phyloP scores from a whole-genome alignment of 2,797 vertebrate genomes.

The Coranthus polyacanthus region DNA sequence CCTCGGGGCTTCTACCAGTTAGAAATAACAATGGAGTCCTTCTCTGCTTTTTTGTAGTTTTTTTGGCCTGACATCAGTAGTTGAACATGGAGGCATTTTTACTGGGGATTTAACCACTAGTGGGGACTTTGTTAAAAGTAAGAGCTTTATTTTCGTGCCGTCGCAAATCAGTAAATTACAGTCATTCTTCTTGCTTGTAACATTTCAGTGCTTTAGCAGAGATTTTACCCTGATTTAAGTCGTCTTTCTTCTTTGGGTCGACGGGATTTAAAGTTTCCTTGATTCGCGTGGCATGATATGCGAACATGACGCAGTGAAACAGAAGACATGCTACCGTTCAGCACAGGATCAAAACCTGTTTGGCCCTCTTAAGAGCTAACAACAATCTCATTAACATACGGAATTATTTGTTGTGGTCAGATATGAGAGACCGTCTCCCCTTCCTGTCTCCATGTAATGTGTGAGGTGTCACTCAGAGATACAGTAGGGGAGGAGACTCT shows the following conservation, averaged over 20 bases:
- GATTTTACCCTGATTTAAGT: slow-evolving; percentile 1
- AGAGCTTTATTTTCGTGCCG: not conserved
- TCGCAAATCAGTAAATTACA: slow-evolving; percentile 14
- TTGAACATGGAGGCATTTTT: slow-evolving; percentile 61
- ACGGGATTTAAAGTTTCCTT: not conserved
- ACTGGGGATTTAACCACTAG: slow-evolving; percentile 42
- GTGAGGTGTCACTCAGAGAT: slow-evolving; percentile 72
- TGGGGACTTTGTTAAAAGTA: slow-evolving; percentile 34
- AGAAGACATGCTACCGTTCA: not conserved
- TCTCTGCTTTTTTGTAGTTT: slow-evolving; percentile 72
- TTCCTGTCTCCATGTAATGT: slow-evolving; percentile 59
- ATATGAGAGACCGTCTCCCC: slow-evolving; percentile 51
- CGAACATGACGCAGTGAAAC: slow-evolving; percentile 8
- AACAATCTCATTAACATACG: slow-evolving; percentile 57
- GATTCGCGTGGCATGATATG: not conserved
- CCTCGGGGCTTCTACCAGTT: slow-evolving; percentile 81
- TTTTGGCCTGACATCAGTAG: slow-evolving; percentile 66
- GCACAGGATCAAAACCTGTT: slow-evolving; percentile 17
- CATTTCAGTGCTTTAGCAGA: slow-evolving; percentile 8
- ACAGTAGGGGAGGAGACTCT: slow-evolving; percentile 76
- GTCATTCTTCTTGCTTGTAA: no score
- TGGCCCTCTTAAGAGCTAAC: slow-evolving; percentile 36
- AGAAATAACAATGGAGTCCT: slow-evolving; percentile 85
- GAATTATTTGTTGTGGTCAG: slow-evolving; percentile 74
- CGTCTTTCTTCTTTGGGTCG: not conserved